A percentile compares a stretch with the other conserved stretches of the same genome.
Evolutionary conservation across 2,797 vertebrate genomes (phyloP).

Genomic region (Semotilus atromaculatus): DNA sequence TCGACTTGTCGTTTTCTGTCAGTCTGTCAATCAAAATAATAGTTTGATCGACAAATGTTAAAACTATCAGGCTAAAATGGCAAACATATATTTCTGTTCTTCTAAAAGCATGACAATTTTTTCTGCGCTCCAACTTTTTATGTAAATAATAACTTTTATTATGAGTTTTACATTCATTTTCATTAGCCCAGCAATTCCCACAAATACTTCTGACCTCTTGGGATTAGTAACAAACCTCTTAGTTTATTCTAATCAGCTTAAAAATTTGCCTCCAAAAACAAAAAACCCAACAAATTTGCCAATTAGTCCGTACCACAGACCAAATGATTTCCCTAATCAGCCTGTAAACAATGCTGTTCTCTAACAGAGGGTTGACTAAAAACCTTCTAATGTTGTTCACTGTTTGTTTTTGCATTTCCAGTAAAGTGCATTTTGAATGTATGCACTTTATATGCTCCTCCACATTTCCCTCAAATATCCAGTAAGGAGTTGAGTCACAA

Average conservation of each 20-base stretch:
- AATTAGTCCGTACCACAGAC: slow-evolving; percentile 18
- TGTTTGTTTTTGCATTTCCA: not conserved
- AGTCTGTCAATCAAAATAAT: not conserved
- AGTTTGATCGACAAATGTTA: not conserved
- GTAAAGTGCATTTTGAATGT: not conserved
- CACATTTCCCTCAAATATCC: not conserved
- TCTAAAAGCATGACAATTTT: not conserved
- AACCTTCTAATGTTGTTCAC: not conserved
- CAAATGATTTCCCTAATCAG: slow-evolving; percentile 39
- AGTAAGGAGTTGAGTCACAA: not conserved
- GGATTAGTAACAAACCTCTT: slow-evolving; percentile 27
- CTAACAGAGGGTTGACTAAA: not conserved
- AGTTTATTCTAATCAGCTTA: slow-evolving; percentile 17
- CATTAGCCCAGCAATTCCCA: slow-evolving; percentile 9
- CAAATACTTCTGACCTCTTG: not conserved
- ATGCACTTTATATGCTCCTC: not conserved
- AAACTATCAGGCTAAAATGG: not conserved
- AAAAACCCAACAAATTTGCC: slow-evolving; percentile 21
- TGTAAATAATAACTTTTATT: slow-evolving; percentile 10
- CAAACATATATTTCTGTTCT: not conserved
- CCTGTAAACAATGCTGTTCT: slow-evolving; percentile 27
- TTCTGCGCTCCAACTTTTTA: not conserved
- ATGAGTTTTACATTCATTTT: not conserved
- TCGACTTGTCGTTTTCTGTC: not conserved
- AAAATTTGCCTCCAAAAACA: not conserved